These are phyloP conservation scores for Desoria tigrina DNA, from an alignment of 2,888 invertebrate species.

Conservation along the genomic window DNA sequence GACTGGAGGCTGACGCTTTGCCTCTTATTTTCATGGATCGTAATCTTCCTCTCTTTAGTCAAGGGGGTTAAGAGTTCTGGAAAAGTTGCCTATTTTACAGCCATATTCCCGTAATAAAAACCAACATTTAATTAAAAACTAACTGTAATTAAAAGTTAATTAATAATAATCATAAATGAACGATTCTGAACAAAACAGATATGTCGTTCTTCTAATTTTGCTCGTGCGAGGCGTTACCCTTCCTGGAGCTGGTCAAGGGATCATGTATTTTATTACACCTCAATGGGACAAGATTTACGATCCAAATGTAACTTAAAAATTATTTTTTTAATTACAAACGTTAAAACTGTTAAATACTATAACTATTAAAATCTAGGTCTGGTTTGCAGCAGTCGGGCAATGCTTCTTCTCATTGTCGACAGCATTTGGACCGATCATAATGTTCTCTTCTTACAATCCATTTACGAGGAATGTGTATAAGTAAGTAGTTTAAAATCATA, in stretches of 20 bases:
- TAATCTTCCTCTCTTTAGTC: conserved; percentile 95
- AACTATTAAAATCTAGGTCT: conserved; percentile 62
- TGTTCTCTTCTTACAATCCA: conserved; percentile 76
- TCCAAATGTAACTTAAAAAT: conserved; percentile 62
- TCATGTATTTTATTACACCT: conserved; percentile 76
- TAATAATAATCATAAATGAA: too few relatives aligned
- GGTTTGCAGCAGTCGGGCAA: conserved; percentile 77
- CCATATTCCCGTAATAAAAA: conserved; percentile 76
- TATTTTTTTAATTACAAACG: background rate
- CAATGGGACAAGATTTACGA: conserved; percentile 74
- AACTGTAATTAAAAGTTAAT: too few relatives aligned
- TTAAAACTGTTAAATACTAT: background rate
- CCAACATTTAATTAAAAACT: too few relatives aligned
- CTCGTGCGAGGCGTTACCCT: conserved; percentile 63
- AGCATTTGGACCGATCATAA: conserved; percentile 73
- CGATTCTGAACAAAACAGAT: too few relatives aligned
- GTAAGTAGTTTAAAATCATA: too few relatives aligned
- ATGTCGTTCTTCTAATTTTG: conserved; percentile 70
- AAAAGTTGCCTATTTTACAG: conserved; percentile 85
- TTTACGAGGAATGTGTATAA: conserved; percentile 71
- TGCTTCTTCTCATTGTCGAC: conserved; percentile 70
- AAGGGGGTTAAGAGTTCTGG: conserved; percentile 94
- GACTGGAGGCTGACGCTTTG: conserved; percentile 59
- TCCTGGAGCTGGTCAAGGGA: conserved; percentile 72
- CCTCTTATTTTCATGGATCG: conserved; percentile 85